A percentile compares a stretch with the other conserved stretches of the same genome.
Conservation (phyloP, 1,140 invertebrate species). For the Cataglyphis hispanica region DNA sequence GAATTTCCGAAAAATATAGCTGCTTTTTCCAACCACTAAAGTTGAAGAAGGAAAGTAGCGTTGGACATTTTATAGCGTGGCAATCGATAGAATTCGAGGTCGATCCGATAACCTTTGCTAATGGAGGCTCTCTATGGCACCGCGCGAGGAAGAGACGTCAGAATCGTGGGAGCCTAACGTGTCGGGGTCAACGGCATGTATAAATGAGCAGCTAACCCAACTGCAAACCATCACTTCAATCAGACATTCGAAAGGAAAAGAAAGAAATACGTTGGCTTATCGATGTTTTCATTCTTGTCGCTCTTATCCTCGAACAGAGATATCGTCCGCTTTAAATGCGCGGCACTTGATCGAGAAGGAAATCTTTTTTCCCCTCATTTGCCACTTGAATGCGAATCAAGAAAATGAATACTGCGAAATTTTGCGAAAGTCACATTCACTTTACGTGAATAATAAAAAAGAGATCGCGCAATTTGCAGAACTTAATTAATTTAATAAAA, state of each 20-base stretch:
- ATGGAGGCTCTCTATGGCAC: slow-evolving; percentile 59
- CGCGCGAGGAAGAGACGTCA: slow-evolving; percentile 65
- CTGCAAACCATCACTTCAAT: not conserved
- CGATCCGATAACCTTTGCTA: slow-evolving; percentile 77
- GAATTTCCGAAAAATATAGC: not conserved
- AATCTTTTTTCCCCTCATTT: not conserved
- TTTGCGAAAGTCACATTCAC: not conserved
- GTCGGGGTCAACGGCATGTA: slow-evolving; percentile 67
- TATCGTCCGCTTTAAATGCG: not conserved
- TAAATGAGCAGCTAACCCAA: slow-evolving; percentile 34
- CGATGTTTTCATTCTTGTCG: not conserved
- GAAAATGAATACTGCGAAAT: not conserved
- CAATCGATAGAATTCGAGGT: slow-evolving; percentile 76
- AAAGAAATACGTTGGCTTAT: not conserved
- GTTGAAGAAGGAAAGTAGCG: slow-evolving; percentile 2
- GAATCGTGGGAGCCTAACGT: slow-evolving; percentile 62
- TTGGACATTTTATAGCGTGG: slow-evolving; percentile 60
- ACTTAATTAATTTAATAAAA: slow-evolving; percentile 29
- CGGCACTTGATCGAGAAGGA: not conserved
- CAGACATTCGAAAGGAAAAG: not conserved
- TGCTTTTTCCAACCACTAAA: not conserved
- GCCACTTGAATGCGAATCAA: not conserved
- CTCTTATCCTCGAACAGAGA: not conserved
- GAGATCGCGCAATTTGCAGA: not conserved
- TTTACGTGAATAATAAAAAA: not conserved